phyloP scores from a whole-genome alignment of 2,888 invertebrate species.

The Hetaerina titia region DNA sequence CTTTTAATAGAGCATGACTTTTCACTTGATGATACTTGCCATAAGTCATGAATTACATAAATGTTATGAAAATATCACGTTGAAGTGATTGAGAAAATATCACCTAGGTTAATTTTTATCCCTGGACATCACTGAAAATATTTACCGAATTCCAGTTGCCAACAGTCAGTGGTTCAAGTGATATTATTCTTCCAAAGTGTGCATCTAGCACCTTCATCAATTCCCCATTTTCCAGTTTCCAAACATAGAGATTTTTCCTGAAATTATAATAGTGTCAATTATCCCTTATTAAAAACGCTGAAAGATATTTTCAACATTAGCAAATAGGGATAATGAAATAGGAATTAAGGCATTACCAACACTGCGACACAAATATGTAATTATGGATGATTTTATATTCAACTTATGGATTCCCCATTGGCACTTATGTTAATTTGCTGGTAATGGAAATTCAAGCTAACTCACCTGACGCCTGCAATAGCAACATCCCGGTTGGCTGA shows the following conservation, averaged over 20 bases:
- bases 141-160: conserved; percentile 89
- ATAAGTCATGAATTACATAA: too few species aligned
- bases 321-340: neutral
- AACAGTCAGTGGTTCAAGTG: conserved; percentile 91
- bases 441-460: neutral
- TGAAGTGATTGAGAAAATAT: too few species aligned
- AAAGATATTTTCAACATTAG: neutral
- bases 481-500: conserved; percentile 94
- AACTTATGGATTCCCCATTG: too few species aligned
- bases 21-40: too few species aligned
- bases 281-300: neutral
- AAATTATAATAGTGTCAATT: conserved; percentile 69
- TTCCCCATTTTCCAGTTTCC: conserved; percentile 90
- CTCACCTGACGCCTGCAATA: conserved; percentile 93
- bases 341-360: neutral
- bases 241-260: conserved; percentile 96
- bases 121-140: conserved; percentile 37
- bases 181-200: conserved; percentile 97
- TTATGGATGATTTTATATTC: too few species aligned
- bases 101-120: neutral
- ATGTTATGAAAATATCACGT: too few species aligned
- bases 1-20: too few species aligned
- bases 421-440: neutral
- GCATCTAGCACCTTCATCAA: conserved; percentile 96
- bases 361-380: conserved; percentile 4